phyloP scores from a whole-genome alignment of 2,888 invertebrate genomes.

The Tinea trinotella region DNA sequence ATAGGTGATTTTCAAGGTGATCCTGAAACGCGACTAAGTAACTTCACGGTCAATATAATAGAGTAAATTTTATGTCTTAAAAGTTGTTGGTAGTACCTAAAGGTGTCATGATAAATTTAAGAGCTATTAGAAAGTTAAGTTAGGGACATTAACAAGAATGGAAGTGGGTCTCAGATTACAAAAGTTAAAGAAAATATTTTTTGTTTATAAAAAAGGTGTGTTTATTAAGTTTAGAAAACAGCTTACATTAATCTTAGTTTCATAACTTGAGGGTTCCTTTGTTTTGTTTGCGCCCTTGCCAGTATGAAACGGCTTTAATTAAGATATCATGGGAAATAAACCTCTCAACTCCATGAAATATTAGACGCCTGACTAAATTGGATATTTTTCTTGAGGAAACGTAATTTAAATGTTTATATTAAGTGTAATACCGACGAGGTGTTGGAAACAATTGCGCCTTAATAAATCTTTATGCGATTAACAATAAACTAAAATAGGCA shows the following conservation, averaged over 20 bases:
- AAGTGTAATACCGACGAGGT: slow-evolving; percentile 2
- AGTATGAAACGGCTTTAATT: slow-evolving; percentile 54
- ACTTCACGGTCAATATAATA: no score
- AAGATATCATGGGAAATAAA: slow-evolving; percentile 64
- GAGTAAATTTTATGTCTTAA: no score
- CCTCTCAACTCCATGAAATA: slow-evolving; percentile 46
- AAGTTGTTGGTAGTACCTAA: no score
- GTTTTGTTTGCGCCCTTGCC: slow-evolving; percentile 44
- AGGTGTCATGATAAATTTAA: no score
- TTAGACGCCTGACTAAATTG: slow-evolving; percentile 39
- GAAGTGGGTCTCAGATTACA: slow-evolving; percentile 21
- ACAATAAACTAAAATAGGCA: no score
- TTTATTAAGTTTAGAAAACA: slow-evolving; percentile 53
- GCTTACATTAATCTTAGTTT: slow-evolving; percentile 61
- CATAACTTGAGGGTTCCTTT: slow-evolving; percentile 46
- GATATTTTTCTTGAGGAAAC: slow-evolving; percentile 31
- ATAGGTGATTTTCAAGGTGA: no score
- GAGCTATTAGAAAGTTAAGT: background rate
- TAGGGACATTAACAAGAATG: slow-evolving; percentile 5
- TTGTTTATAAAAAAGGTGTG: slow-evolving; percentile 33
- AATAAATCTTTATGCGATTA: background rate
- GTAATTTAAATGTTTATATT: slow-evolving; percentile 17
- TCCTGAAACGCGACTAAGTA: no score
- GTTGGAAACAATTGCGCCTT: slow-evolving; percentile 1
- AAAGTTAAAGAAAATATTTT: slow-evolving; percentile 23